These are phyloP conservation scores for Hydropsyche tenuis DNA, from an alignment of 1,140 invertebrate species.

Conservation along the genomic window DNA sequence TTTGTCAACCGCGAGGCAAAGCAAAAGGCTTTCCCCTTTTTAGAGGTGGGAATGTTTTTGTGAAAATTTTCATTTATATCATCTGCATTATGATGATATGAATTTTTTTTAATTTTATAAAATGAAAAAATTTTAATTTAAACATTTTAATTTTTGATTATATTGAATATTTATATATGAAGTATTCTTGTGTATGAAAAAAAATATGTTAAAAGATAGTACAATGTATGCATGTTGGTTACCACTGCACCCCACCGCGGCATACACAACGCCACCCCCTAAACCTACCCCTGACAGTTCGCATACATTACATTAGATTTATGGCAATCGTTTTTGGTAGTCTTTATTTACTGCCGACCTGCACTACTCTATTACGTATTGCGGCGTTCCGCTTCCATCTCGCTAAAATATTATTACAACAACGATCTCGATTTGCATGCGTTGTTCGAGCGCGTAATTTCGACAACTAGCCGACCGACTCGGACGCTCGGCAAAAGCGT, in stretches of 20 bases:
- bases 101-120: too few relatives aligned
- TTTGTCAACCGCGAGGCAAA: too few relatives aligned
- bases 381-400: conserved; percentile 23
- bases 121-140: too few relatives aligned
- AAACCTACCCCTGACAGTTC: conserved; percentile 13
- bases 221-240: not conserved
- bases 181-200: too few relatives aligned
- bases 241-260: not conserved
- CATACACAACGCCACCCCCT: conserved; percentile 5
- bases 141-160: too few relatives aligned
- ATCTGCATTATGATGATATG: too few relatives aligned
- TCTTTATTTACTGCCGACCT: conserved; percentile 40
- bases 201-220: not conserved
- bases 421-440: not conserved
- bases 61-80: too few relatives aligned
- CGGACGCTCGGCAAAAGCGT: too few relatives aligned
- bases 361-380: conserved; percentile 36
- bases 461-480: not conserved
- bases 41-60: too few relatives aligned
- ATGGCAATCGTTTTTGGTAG: conserved; percentile 33
- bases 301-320: conserved; percentile 42
- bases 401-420: conserved; percentile 11
- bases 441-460: not conserved
- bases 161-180: too few relatives aligned
- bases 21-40: too few relatives aligned